Evolutionary conservation across 2,888 invertebrate genomes (phyloP).

Genomic region (Polydrusus tereticollis): DNA sequence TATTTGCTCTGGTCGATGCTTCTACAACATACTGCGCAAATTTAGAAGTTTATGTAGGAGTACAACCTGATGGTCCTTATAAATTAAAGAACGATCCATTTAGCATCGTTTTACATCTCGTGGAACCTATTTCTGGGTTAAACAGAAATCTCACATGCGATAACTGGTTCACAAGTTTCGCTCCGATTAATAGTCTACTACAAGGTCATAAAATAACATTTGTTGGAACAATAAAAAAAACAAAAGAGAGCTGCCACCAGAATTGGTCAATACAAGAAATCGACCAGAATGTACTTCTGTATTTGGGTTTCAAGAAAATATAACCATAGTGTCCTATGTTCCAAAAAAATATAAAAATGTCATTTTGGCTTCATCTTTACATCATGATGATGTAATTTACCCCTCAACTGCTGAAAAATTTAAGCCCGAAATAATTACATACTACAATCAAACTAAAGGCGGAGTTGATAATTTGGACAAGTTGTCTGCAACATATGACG

Average conservation of each 20-base stretch:
- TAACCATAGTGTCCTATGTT: conserved; percentile 1
- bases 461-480: conserved; percentile 26
- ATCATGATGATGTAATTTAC: conserved; percentile 6
- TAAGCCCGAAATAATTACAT: conserved; percentile 17
- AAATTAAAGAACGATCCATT: background rate
- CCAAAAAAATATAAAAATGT: conserved; percentile 24
- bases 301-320: conserved; percentile 15
- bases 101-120: background rate
- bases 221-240: conserved; percentile 10
- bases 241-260: conserved; percentile 4
- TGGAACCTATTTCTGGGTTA: conserved; percentile 12
- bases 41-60: background rate
- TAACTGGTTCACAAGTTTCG: conserved; percentile 15
- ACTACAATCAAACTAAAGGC: conserved; percentile 15
- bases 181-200: background rate
- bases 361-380: conserved; percentile 4
- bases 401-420: background rate
- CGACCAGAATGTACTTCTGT: conserved; percentile 6
- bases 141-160: conserved; percentile 11
- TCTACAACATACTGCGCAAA: background rate
- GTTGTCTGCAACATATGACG: conserved; percentile 30
- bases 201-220: background rate
- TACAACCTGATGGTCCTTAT: too few species aligned
- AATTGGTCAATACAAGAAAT: conserved; percentile 5
- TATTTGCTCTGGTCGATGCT: background rate